Evolutionary conservation across 2,888 invertebrate genomes (phyloP), one percentile per base, ranked within the genome.

Genomic region (Microctonus brassicae): DNA sequence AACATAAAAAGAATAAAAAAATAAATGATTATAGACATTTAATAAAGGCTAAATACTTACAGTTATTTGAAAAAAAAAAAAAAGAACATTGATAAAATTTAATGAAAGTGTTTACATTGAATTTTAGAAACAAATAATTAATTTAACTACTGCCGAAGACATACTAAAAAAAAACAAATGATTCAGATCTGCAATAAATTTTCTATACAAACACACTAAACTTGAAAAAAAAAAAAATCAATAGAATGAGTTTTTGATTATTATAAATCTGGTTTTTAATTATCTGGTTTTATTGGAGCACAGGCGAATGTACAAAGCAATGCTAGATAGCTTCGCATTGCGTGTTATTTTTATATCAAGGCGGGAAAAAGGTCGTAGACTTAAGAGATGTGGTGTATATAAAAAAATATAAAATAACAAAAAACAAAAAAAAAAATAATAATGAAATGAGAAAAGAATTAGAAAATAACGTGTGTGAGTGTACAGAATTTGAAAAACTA

Each of bases 271-370:
- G 70, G 76, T 77, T 78, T 74, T 77, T 78, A 72, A 75, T 77
- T 77, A 67, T 77, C 77, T 79, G 78, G 78, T 86, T 85, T 85
- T 78, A 86, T 86, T 87, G 85, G 86, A 87, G 87, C 87, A 87
- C 87, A 84, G 85, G 85, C 82, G 83, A 87, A 87, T 87, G 87
- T 87, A 87, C 87, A 87, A 87, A 87, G 86, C 87, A 86, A 86
- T 86, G 87, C 82, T 81, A 83, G 79, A 83, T 83, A 82, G 81
- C 80, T 84, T 84, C 80, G 82, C 87, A 84, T 86, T 87, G 87
- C 86, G 79, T 82, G 79, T 86, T 87, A 87, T 87, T 87, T 87
- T 87, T 87, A 84, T 87, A 86, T 83, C 78, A 83, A 79, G 69
- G 77, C n/a, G n/a, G n/a, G 77, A 47, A 17, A 47, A 47, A 75